These are phyloP conservation scores for Holcopasites calliopsidis DNA, from an alignment of 1,140 invertebrate species.

Conservation along the genomic window DNA sequence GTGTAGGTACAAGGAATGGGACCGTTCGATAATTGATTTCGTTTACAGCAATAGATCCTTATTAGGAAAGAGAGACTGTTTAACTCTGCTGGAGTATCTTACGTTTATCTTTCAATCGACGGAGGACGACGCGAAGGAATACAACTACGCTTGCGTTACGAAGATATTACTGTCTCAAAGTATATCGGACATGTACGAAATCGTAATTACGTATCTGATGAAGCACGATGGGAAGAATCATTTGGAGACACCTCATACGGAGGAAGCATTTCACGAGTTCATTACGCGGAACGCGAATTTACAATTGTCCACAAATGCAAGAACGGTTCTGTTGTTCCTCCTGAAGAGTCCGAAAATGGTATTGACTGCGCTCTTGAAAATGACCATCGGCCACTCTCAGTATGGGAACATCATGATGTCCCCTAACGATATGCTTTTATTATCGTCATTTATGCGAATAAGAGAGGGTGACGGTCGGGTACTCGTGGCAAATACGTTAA, in stretches of 20 bases:
- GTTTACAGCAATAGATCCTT: constrained; percentile 38
- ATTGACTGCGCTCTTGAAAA: constrained; percentile 65
- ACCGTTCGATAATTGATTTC: constrained; percentile 56
- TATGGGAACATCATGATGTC: constrained; percentile 64
- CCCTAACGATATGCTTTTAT: constrained; percentile 58
- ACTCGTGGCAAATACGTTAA: constrained; percentile 42
- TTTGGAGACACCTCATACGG: constrained; percentile 55
- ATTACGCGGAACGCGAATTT: constrained; percentile 63
- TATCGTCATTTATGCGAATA: constrained; percentile 65
- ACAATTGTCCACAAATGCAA: constrained; percentile 39
- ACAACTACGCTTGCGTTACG: constrained; percentile 42
- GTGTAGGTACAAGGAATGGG: constrained; percentile 67
- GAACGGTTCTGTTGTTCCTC: constrained; percentile 64
- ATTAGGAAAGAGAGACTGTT: constrained; percentile 58
- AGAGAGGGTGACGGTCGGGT: constrained; percentile 45
- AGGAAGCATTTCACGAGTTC: constrained; percentile 62
- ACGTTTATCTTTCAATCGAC: constrained; percentile 48
- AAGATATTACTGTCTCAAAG: constrained; percentile 50
- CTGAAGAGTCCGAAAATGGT: constrained; percentile 65
- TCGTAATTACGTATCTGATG: constrained; percentile 62
- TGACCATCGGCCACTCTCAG: constrained; percentile 57
- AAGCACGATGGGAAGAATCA: constrained; percentile 62
- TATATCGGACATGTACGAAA: constrained; percentile 57
- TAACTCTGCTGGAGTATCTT: constrained; percentile 67
- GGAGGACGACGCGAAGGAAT: constrained; percentile 53